A percentile compares a stretch with the other conserved stretches of the same genome.
Evolutionary conservation across 2,797 vertebrate genomes (phyloP).

Genomic region (Pangasius larnaudii): DNA sequence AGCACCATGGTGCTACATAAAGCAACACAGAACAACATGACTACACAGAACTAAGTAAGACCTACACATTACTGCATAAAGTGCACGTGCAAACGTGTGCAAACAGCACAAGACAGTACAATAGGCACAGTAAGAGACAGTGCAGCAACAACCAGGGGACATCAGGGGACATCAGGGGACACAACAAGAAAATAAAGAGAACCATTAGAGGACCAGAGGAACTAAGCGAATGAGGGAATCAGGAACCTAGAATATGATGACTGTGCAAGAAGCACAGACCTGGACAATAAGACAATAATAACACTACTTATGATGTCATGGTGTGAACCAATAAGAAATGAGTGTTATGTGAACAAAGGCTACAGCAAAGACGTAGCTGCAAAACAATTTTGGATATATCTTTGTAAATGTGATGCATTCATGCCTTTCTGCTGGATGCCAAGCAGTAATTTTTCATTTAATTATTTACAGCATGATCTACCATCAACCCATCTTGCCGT

Average conservation of each 20-base stretch:
- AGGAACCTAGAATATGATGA: background rate
- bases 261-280: background rate
- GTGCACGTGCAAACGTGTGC: no score
- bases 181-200: background rate
- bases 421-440: no score
- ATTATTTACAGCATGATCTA: background rate
- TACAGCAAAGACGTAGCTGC: background rate
- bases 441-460: background rate
- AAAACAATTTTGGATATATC: background rate
- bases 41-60: no score
- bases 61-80: no score
- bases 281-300: background rate
- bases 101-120: no score
- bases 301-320: background rate
- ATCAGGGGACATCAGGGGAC: background rate
- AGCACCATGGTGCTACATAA: no score
- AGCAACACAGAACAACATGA: no score
- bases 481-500: background rate
- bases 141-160: no score
- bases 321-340: background rate
- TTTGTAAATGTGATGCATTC: background rate
- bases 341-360: background rate
- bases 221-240: background rate
- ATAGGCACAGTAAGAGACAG: no score
- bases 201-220: background rate